A percentile compares a stretch with the other conserved stretches of the same genome.
phyloP scores from a whole-genome alignment of 2,113 vertebrate species.

The Gopherus flavomarginatus region DNA sequence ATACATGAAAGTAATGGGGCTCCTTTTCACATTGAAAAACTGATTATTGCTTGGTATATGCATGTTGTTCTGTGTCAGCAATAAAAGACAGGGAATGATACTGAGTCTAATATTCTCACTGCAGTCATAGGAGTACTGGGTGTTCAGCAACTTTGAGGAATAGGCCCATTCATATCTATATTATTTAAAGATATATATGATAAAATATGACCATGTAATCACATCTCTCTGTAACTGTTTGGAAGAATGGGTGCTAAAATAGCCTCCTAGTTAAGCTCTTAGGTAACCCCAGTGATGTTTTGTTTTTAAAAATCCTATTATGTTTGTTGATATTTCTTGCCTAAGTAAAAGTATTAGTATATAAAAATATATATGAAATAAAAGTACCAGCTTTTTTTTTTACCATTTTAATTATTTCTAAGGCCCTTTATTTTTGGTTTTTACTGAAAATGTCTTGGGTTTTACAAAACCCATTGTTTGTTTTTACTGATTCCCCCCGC shows the following conservation, averaged over 20 bases:
- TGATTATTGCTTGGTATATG: neutral
- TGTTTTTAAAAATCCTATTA: slow-evolving; percentile 32
- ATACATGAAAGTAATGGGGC: neutral
- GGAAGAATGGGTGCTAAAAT: slow-evolving; percentile 23
- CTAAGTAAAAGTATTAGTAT: slow-evolving; percentile 2
- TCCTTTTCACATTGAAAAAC: slow-evolving; percentile 3
- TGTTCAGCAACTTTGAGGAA: neutral
- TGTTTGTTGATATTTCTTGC: neutral
- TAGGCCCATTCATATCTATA: neutral
- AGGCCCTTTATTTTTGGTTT: neutral
- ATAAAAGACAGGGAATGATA: neutral
- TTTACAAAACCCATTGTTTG: neutral
- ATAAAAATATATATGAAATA: neutral
- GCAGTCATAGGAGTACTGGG: neutral
- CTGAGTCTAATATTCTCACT: neutral
- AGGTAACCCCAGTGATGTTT: neutral
- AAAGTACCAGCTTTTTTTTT: neutral
- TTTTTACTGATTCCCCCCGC: neutral
- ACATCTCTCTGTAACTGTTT: neutral
- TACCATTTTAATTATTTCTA: neutral
- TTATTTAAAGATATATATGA: slow-evolving; percentile 15
- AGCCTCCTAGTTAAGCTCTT: neutral
- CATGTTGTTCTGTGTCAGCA: neutral
- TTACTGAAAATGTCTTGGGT: neutral
- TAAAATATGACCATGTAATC: neutral